Conservation (phyloP, 2,113 vertebrate species). For the Mustela lutreola region DNA sequence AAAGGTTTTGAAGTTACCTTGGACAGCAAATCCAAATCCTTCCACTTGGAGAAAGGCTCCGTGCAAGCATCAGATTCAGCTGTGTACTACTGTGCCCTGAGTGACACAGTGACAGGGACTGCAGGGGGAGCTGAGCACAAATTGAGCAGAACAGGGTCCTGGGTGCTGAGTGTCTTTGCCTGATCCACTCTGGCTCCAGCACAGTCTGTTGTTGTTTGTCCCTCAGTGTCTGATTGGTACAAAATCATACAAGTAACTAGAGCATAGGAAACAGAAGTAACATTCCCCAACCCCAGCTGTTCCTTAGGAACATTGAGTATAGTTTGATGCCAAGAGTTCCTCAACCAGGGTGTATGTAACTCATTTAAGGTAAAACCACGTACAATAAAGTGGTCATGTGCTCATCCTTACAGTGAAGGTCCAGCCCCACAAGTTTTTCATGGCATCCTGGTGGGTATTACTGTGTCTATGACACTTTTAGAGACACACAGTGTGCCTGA, state of each 20-base stretch:
- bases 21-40: neutral
- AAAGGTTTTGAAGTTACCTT: slow-evolving; percentile 64
- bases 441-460: neutral
- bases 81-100: no score
- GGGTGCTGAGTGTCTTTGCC: neutral
- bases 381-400: neutral
- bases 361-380: neutral
- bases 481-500: neutral
- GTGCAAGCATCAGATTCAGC: neutral
- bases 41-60: slow-evolving; percentile 66
- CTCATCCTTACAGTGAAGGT: neutral
- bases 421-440: neutral
- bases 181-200: neutral
- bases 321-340: neutral
- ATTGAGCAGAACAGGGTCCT: no score
- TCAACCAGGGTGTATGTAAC: neutral
- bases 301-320: neutral
- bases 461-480: neutral
- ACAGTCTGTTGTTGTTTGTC: neutral
- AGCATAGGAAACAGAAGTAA: neutral
- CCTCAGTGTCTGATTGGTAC: neutral
- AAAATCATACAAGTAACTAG: neutral
- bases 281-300: neutral
- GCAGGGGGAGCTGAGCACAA: no score
- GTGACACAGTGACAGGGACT: no score